Percentiles rank a stretch among this genome's conserved stretches.
Conservation (phyloP, 2,113 vertebrate genomes). For the Neogobius melanostomus region DNA sequence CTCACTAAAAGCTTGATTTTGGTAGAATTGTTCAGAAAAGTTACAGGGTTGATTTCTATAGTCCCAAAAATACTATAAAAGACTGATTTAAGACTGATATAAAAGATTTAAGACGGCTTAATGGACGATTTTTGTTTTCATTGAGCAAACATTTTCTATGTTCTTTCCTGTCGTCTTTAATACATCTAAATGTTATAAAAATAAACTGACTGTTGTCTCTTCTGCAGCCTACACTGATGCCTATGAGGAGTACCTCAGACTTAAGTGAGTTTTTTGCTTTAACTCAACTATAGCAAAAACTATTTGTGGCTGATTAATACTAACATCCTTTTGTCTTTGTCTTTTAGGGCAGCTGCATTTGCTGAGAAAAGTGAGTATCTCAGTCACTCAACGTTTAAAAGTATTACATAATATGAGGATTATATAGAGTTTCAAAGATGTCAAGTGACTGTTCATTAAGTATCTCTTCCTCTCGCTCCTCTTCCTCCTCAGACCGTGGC, state of each 20-base stretch:
- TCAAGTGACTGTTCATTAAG: no score
- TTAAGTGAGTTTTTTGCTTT: slow-evolving; percentile 82
- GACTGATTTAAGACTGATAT: neutral
- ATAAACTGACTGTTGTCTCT: neutral
- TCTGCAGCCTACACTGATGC: slow-evolving; percentile 90
- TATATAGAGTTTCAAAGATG: no score
- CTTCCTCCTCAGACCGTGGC: slow-evolving; percentile 85
- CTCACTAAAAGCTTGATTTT: no score
- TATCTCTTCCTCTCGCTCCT: neutral
- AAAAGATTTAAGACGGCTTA: neutral
- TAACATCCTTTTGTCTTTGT: neutral
- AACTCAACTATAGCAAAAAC: neutral
- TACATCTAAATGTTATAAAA: no score
- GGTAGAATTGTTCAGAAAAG: no score
- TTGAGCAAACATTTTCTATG: neutral
- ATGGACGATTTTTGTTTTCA: neutral
- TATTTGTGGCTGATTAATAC: neutral
- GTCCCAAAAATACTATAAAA: neutral
- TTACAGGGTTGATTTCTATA: no score
- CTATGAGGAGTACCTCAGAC: slow-evolving; percentile 88
- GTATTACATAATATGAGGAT: no score
- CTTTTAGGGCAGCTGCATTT: slow-evolving; percentile 88
- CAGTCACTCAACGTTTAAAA: neutral
- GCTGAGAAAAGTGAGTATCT: slow-evolving; percentile 95
- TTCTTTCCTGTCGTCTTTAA: no score